Evolutionary conservation across 2,113 vertebrate species (phyloP).

Genomic region (Desmodus rotundus): DNA sequence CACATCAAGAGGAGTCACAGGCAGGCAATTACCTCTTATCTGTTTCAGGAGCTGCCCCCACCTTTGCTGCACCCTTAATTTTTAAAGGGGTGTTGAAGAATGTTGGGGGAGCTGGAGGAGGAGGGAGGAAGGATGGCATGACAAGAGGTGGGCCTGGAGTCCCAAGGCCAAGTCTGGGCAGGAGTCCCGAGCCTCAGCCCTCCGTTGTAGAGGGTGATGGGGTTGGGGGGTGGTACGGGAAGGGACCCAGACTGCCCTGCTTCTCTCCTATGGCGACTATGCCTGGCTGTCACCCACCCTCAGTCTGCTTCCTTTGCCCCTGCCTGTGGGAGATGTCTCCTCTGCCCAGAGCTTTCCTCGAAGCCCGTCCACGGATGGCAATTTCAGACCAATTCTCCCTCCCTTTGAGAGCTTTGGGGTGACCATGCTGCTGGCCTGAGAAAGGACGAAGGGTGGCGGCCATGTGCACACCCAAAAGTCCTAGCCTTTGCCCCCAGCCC

Average conservation of each 20-base stretch:
- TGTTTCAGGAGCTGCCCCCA: slow-evolving; percentile 75
- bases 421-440: not conserved
- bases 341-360: not conserved
- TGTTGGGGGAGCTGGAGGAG: slow-evolving; percentile 65
- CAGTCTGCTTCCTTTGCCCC: not conserved
- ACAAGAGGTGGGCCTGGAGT: not conserved
- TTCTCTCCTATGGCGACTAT: fast-evolving
- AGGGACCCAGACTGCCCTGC: too few relatives aligned
- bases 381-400: not conserved
- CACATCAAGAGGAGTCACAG: slow-evolving; percentile 92
- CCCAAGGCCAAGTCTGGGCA: not conserved
- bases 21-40: slow-evolving; percentile 86
- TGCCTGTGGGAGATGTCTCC: not conserved
- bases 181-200: not conserved
- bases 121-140: not conserved
- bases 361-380: not conserved
- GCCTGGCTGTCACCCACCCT: not conserved
- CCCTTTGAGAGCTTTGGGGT: not conserved
- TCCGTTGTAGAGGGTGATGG: not conserved
- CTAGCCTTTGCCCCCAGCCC: not conserved
- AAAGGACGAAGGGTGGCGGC: not conserved
- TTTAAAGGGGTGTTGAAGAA: slow-evolving; percentile 78
- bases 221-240: too few relatives aligned
- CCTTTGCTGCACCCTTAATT: slow-evolving; percentile 69
- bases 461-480: not conserved